These are phyloP conservation scores for Zaprionus africanus DNA, from an alignment of 1,140 invertebrate species.

Conservation along the genomic window DNA sequence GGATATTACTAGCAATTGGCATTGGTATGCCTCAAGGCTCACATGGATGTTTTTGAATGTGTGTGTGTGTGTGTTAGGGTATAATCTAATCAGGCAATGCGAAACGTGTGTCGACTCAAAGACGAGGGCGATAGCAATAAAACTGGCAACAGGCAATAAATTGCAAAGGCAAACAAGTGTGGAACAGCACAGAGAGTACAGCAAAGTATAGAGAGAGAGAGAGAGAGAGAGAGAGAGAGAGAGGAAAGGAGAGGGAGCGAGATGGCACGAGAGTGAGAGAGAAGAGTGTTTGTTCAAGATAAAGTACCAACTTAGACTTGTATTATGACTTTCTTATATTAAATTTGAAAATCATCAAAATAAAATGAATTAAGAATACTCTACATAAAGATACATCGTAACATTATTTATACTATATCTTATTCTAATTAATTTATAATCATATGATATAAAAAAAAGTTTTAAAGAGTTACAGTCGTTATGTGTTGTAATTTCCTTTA, in stretches of 20 bases:
- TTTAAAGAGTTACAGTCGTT: not conserved
- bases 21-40: slow-evolving; percentile 20
- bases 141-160: slow-evolving; percentile 54
- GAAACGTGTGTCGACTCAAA: slow-evolving; percentile 65
- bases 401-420: too few relatives aligned
- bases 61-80: slow-evolving; percentile 17
- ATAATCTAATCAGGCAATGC: slow-evolving; percentile 70
- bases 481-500: not conserved
- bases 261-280: not conserved
- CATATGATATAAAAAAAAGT: too few relatives aligned
- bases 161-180: slow-evolving; percentile 35
- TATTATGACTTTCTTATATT: not conserved
- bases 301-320: not conserved
- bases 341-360: not conserved
- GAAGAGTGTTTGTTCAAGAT: too few relatives aligned
- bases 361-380: not conserved
- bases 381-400: not conserved
- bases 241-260: too few relatives aligned
- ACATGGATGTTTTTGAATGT: not conserved
- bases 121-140: slow-evolving; percentile 41
- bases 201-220: slow-evolving; percentile 3
- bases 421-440: too few relatives aligned
- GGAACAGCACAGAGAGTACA: not conserved
- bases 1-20: slow-evolving; percentile 45
- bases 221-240: not conserved